Base-by-base conservation (phyloP, 2,888 invertebrate species). In the Bellardia bayeri region DNA sequence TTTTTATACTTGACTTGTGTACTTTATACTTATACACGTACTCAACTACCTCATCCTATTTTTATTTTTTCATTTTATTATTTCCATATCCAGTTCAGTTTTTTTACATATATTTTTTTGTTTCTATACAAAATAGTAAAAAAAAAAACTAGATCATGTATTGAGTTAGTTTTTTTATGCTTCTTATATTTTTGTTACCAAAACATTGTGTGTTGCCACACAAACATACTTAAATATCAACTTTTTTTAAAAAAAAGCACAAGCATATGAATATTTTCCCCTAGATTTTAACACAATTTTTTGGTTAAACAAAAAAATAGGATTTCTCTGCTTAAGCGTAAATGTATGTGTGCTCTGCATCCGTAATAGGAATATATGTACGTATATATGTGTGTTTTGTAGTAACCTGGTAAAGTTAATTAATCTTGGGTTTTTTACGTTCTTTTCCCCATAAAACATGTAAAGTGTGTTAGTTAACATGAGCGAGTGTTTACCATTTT, bases 331-430 rank as follows among this genome's bases (percentile, higher is more conserved):
- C 16, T 75, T 69, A n/a, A 58, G 71, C 68, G 9, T 58, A 40
- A 54, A 23, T 45, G 14, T 66, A 51, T 68, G 51, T 33, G 66
- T 45, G 69, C 45, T 63, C 54, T 16, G 51, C 74, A 72, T 74
- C 58, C 66, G 63, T 66, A 72, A 68, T 69, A 58, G n/a, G 51
- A 69, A 76, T 40, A 45, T 63, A 14, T 13, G 16, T 69, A n/a
- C 37, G 61, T 30, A 9, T 1, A 14, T 42, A 8, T 83, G 33
- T 42, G 40, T 80, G 71, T 81, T 8, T 9, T 78, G 42, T 71
- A 80, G 79, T 82, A 79, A 82, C 85, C 87, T 58, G 85, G 85
- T 82, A 79, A 79, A 87, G 85, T 87, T 87, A 87, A 87, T 87
- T 87, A 87, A 85, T 87, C 79, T 79, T 79, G 63, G 49, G 51